Evolutionary conservation across 2,113 vertebrate genomes (phyloP), one percentile per base, ranked within the genome.

Genomic region (Poicephalus gulielmi): DNA sequence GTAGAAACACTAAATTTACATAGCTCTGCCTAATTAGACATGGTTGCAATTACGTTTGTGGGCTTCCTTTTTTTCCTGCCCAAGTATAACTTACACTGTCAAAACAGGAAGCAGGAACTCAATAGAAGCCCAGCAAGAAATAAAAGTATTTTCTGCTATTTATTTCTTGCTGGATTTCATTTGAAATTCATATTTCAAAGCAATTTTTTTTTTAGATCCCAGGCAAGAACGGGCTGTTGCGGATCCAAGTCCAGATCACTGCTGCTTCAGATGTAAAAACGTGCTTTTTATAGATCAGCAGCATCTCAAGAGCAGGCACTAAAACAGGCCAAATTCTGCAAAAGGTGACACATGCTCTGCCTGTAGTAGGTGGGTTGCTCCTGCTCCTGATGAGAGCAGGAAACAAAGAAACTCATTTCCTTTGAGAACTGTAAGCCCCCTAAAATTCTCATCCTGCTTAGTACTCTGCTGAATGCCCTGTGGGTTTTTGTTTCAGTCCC

Each of bases 11-110:
- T 96, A 92, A 75, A 94, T 97, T 97, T 98, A 97, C 97, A 98
- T 87, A 92, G 97, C 92, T 89, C 96, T 97, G 91, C 97, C 97
- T 97, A 97, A 98, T 98, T 97, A 98, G 98, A 98, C 88, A 94
- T 89, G 73, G 93, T 73, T 92, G 95, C 96, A 97, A 93, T 96
- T 96, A 95, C 53, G 93, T 88, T 84, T 94, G 94, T 90, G 96
- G 96, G 85, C 75, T 96, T 96, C 87, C 88, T 90, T 94, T 90
- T 94, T 87, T 87, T 90, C 94, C 91, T 94, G 88, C 94, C 95
- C 86, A 70, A 95, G 74, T 95, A 44, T 39, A 73, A 83, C 83
- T 95, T n/a, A 30, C 47, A 60, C 87, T 71, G 95, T 91, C 90
- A 92, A 92, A 97, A 96, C 69, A 89, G 92, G 89, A 96, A 93